Evolutionary conservation across 2,888 invertebrate genomes (phyloP), one percentile per base, ranked within the genome.

Genomic region (Plusia festucae): DNA sequence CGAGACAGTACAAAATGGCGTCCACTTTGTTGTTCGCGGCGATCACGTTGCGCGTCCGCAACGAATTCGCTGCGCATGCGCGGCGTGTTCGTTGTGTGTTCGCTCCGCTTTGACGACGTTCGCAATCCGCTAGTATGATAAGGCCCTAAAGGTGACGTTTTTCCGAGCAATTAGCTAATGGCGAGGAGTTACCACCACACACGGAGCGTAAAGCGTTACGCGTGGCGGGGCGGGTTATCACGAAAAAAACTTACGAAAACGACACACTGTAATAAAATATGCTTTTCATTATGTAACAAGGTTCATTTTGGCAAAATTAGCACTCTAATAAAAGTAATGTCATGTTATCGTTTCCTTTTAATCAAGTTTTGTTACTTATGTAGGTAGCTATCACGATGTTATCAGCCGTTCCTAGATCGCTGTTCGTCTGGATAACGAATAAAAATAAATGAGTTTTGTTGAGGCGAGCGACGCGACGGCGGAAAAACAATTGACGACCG

Each of bases 151-250:
- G 75, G 73, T 79, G 82, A 70, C 70, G 78, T 79, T 85, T 82
- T 86, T 86, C 82, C 81, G 70, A 80, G 85, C 86, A 87, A 86
- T 87, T 86, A 85, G 81, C 82, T 86, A 86, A 87, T 87, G 82
- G 79, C 69, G 57, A 49, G 20, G 22, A 6, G 18, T 13, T 20
- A 22, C 15, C 11, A 61, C 20, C 60, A 1, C 52, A 70, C 53
- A 58, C 59, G 30, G 6, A 57, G 71, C 68, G 67, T n/a, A 6
- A 7, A 64, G 75, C 66, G 68, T 6, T 7, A 16, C 20, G 32
- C 51, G 24, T 24, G 18, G 6, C 22, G 16, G n/a, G 49, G 49
- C n/a, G n/a, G n/a, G n/a, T n/a, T n/a, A n/a, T n/a, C n/a, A n/a
- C n/a, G n/a, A n/a, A n/a, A n/a, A n/a, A n/a, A n/a, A n/a, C n/a